Percentiles rank a stretch among this genome's conserved stretches.
These are phyloP conservation scores for Temnothorax ravouxi DNA, from an alignment of 2,888 invertebrate genomes.

Conservation along the genomic window DNA sequence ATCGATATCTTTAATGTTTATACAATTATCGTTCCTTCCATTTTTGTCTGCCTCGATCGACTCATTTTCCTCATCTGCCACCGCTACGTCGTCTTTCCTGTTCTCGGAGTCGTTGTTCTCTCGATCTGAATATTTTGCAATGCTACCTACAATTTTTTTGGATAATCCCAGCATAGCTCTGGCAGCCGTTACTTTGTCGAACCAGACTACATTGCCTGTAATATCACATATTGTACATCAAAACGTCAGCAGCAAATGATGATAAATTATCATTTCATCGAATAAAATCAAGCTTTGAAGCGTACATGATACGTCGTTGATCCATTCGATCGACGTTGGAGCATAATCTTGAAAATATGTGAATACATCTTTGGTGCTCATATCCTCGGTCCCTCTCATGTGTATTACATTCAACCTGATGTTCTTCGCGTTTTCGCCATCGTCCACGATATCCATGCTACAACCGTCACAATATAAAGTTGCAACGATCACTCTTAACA, in stretches of 20 bases:
- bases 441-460: constrained; percentile 88
- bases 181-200: constrained; percentile 88
- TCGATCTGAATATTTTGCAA: constrained; percentile 47
- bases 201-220: constrained; percentile 89
- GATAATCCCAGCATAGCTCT: constrained; percentile 89
- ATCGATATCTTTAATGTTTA: constrained; percentile 87
- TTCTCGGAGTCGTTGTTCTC: constrained; percentile 69
- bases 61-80: constrained; percentile 58
- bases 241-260: not conserved
- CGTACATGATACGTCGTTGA: constrained; percentile 92
- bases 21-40: constrained; percentile 75
- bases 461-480: constrained; percentile 59
- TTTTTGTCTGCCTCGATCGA: constrained; percentile 60
- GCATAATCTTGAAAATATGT: constrained; percentile 92
- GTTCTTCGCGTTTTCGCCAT: constrained; percentile 88
- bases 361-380: constrained; percentile 93
- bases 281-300: constrained; percentile 39
- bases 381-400: constrained; percentile 91
- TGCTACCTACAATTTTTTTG: constrained; percentile 85
- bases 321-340: constrained; percentile 93
- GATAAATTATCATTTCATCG: not conserved
- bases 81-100: constrained; percentile 67
- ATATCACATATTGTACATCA: constrained; percentile 29
- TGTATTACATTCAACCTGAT: constrained; percentile 92
- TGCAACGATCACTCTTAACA: not conserved